These are phyloP conservation scores for Nephrotoma flavescens DNA, from an alignment of 2,888 invertebrate species.

Conservation along the genomic window DNA sequence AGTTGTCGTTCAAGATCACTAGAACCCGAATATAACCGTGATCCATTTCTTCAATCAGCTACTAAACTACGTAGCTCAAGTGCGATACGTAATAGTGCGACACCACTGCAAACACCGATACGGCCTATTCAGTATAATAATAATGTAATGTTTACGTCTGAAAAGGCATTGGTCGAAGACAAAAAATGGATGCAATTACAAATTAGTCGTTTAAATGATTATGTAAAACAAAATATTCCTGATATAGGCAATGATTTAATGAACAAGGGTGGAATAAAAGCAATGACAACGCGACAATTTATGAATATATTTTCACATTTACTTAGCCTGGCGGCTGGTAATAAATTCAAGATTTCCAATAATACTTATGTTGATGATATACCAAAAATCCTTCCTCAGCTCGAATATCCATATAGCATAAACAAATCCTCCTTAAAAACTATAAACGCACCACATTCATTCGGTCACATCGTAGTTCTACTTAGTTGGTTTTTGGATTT, in stretches of 20 bases:
- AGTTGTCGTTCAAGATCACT: neutral
- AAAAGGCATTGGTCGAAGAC: constrained; percentile 23
- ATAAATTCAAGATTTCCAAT: constrained; percentile 19
- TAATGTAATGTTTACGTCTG: constrained; percentile 18
- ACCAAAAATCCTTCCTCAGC: constrained; percentile 20
- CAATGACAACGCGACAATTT: constrained; percentile 30
- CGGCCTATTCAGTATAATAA: constrained; percentile 8
- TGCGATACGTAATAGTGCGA: constrained; percentile 14
- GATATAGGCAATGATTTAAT: constrained; percentile 20
- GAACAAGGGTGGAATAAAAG: constrained; percentile 19
- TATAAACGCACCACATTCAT: constrained; percentile 27
- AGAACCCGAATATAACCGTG: neutral
- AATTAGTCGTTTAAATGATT: constrained; percentile 20
- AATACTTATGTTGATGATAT: constrained; percentile 26
- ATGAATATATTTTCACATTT: constrained; percentile 24
- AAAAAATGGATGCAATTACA: constrained; percentile 26
- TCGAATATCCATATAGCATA: constrained; percentile 26
- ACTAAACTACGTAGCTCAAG: constrained; percentile 10
- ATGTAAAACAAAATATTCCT: constrained; percentile 16
- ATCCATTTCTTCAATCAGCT: constrained; percentile 16
- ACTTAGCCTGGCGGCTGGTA: constrained; percentile 22
- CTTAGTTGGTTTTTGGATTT: constrained; percentile 26
- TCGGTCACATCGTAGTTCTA: constrained; percentile 25
- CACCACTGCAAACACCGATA: constrained; percentile 14
- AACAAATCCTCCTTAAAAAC: constrained; percentile 31